Base-by-base conservation (phyloP, 2,888 invertebrate genomes). In the Diarsia rubi region DNA sequence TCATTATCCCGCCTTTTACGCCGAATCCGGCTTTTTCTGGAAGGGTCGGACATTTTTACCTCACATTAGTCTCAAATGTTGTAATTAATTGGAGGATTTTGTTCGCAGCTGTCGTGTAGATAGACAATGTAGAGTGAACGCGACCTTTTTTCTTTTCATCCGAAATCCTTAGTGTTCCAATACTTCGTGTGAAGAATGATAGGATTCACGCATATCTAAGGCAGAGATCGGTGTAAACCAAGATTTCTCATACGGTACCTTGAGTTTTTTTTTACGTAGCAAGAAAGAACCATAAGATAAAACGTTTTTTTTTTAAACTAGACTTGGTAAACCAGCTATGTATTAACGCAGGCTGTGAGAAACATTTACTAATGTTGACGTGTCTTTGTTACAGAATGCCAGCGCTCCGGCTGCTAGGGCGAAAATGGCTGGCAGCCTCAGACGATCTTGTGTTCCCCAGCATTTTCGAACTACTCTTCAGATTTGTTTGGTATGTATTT, bases 371-470 rank as follows among this genome's bases (percentile, higher is more conserved):
- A 16, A 75, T 6, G 19, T 69, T 78, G 14, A 11, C 14, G 1
- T 68, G 14, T 83, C 75, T 79, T 94, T 93, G 91, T 94, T 94
- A 0, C 92, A 97, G 97, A 90, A 99, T 99, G 99, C 99, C 99
- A 92, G 98, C 98, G 88, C 97, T 99, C 91, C 97, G 98, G 93
- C 97, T 98, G 84, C 98, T 99, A 93, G 98, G 98, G 90, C 97
- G 99, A 92, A 98, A 98, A 95, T 99, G 99, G 99, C 97, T 98
- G 90, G 98, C 98, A 89, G 98, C 98, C 90, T 98, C 98, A 88
- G 99, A 99, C 96, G 99, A 99, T 95, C 98, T 99, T 91, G 99
- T 99, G 63, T 98, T 98, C 93, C 99, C 99, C 49, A 98, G 98
- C 91, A 97, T 98, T 83, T 98, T 98, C 93, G 98, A 98, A 94